A percentile compares a stretch with the other conserved stretches of the same genome.
Evolutionary conservation across 2,797 vertebrate genomes (phyloP).

Genomic region (Anguilla obscura): DNA sequence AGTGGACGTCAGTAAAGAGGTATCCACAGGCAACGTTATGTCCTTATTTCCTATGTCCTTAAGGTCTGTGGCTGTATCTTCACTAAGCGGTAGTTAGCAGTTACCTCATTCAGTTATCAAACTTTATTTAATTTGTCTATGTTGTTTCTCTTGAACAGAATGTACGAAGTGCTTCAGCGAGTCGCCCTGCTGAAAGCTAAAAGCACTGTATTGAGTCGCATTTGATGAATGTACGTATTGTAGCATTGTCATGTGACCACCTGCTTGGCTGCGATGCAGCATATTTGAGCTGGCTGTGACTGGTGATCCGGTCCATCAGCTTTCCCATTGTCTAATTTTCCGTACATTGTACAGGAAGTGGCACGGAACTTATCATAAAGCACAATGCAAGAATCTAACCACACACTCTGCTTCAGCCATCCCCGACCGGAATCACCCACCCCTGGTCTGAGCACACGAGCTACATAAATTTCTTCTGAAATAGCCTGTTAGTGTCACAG

Average conservation of each 20-base stretch:
- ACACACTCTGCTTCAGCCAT: not conserved
- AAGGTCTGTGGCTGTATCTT: not conserved
- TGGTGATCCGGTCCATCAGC: not conserved
- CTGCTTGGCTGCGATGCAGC: not conserved
- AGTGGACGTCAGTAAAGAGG: not conserved
- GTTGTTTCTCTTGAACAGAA: not conserved
- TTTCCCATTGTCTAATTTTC: not conserved
- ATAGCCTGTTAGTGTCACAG: not conserved
- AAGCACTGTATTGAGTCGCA: not conserved
- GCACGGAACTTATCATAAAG: not conserved
- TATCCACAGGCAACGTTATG: not conserved
- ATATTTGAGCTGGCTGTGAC: not conserved
- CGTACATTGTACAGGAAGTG: not conserved
- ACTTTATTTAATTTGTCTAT: not conserved
- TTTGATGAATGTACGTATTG: not conserved
- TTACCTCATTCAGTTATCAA: not conserved
- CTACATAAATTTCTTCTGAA: not conserved
- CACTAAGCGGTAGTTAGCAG: not conserved
- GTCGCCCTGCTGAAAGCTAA: not conserved
- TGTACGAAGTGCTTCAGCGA: not conserved
- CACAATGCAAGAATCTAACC: not conserved
- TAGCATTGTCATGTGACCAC: not conserved
- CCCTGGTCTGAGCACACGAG: not conserved
- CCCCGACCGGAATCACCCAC: not conserved
- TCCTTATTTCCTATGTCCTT: not conserved